Evolutionary conservation across 2,888 invertebrate genomes (phyloP).

Genomic region (Temnothorax ravouxi): DNA sequence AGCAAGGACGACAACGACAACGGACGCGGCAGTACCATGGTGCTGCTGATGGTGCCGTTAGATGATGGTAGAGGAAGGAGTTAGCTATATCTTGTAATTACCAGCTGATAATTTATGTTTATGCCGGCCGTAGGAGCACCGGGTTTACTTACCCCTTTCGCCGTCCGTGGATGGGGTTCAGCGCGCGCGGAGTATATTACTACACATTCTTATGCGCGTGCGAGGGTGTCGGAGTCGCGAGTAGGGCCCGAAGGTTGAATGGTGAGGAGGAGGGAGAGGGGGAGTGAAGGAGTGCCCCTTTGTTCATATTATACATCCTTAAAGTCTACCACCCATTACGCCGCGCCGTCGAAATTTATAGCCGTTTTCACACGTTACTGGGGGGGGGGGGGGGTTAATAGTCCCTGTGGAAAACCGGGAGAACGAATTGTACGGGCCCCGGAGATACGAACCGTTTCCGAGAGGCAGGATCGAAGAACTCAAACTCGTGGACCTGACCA

Average conservation of each 20-base stretch:
- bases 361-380: constrained; percentile 85
- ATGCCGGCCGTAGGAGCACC: constrained; percentile 83
- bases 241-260: constrained; percentile 64
- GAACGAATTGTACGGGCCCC: constrained; percentile 72
- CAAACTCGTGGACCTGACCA: constrained; percentile 62
- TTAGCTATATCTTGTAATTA: constrained; percentile 86
- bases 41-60: constrained; percentile 66
- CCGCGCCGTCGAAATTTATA: constrained; percentile 82
- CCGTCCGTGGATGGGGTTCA: constrained; percentile 69
- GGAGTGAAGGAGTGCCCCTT: constrained; percentile 67
- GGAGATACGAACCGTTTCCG: constrained; percentile 21
- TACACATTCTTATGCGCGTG: constrained; percentile 83
- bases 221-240: constrained; percentile 67
- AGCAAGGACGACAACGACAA: constrained; percentile 45
- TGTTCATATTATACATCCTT: constrained; percentile 82
- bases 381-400: constrained; percentile 80
- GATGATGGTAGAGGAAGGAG: constrained; percentile 47
- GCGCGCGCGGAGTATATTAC: constrained; percentile 83
- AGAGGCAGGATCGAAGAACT: constrained; percentile 29
- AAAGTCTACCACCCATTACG: constrained; percentile 83
- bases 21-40: constrained; percentile 53
- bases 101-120: constrained; percentile 87
- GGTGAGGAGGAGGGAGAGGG: constrained; percentile 48
- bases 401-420: constrained; percentile 73
- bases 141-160: constrained; percentile 85